Evolutionary conservation across 2,888 invertebrate genomes (phyloP).

Genomic region (Corbicula japonica): DNA sequence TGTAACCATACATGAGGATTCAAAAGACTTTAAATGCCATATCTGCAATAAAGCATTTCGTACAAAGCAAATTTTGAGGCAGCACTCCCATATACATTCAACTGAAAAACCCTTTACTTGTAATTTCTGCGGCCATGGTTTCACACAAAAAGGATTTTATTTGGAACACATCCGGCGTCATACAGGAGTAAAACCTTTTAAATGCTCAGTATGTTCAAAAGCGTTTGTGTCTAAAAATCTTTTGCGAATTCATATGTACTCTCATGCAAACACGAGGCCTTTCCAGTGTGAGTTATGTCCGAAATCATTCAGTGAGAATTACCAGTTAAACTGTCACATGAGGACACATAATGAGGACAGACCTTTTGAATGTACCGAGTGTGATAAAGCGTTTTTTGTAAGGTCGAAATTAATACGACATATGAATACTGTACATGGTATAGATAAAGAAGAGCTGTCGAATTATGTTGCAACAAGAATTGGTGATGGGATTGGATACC

Average conservation of each 20-base stretch:
- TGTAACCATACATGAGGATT: slow-evolving; percentile 41
- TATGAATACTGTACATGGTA: slow-evolving; percentile 58
- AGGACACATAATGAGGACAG: slow-evolving; percentile 62
- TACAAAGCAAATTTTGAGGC: slow-evolving; percentile 57
- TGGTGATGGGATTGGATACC: slow-evolving; percentile 55
- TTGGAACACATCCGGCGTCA: slow-evolving; percentile 60
- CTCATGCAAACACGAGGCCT: slow-evolving; percentile 55
- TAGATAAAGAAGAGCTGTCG: slow-evolving; percentile 48
- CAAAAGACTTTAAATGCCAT: slow-evolving; percentile 40
- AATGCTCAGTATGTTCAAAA: slow-evolving; percentile 55
- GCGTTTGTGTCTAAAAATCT: slow-evolving; percentile 59
- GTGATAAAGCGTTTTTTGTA: slow-evolving; percentile 62
- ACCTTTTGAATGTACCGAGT: slow-evolving; percentile 57
- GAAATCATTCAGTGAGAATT: slow-evolving; percentile 58
- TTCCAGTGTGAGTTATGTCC: slow-evolving; percentile 55
- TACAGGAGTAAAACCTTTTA: slow-evolving; percentile 60
- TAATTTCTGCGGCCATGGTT: slow-evolving; percentile 63
- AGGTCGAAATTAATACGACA: slow-evolving; percentile 57
- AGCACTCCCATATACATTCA: slow-evolving; percentile 58
- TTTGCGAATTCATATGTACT: slow-evolving; percentile 58
- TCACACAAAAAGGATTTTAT: slow-evolving; percentile 64
- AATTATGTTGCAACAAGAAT: slow-evolving; percentile 56
- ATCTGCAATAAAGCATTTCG: slow-evolving; percentile 53
- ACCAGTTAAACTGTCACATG: slow-evolving; percentile 50
- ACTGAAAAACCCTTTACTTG: slow-evolving; percentile 61